Base-by-base conservation (phyloP, 2,113 vertebrate species). In the Phocoena phocoena region DNA sequence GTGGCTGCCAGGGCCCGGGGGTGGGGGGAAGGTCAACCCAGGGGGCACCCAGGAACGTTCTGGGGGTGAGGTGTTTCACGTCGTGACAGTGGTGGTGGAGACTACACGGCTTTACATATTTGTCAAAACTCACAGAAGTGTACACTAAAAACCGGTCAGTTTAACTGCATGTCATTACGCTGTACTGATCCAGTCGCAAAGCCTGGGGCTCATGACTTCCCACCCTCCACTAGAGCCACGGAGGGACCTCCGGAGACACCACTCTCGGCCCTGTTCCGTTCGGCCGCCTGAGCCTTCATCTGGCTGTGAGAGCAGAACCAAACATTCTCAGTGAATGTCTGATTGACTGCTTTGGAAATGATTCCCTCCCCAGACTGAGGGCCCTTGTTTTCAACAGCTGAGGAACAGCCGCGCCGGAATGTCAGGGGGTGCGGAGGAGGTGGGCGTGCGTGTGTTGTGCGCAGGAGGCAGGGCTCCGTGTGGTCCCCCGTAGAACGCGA, bases 341-440 rank as follows among this genome's bases (percentile, higher is more conserved):
- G 15, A 44, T 77, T 21, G 28, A 44, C 26, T 55, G 36, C 38
- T n/a, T n/a, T 58, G 62, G 71, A 47, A 70, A 70, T 10, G 17
- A 58, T 68, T 68, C 28, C 62, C 8, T 58, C 53, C 50, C 33
- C 53, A 68, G 12, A 55, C 6, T 3, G 44, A 85, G 44, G 68
- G 20, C 15, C 13, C 26, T 53, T 50, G 73, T 25, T 44, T 36
- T n/a, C 47, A 65, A 14, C 28, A 33, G n/a, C 8, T 13, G 47
- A 77, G 28, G 82, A n/a, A 26, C 9, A 26, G 14, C 47, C 1
- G 3, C 18, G 9, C 58, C 33, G 26, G 71, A 14, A 12, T 3
- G 2, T 44, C 8, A 14, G 33, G 28, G 11, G 28, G 41, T 58
- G 71, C 7, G 0, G 0, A n/a, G 44, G 31, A 79, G 71, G 36